Conservation (phyloP, 2,888 invertebrate species). For the Germaria angustata region DNA sequence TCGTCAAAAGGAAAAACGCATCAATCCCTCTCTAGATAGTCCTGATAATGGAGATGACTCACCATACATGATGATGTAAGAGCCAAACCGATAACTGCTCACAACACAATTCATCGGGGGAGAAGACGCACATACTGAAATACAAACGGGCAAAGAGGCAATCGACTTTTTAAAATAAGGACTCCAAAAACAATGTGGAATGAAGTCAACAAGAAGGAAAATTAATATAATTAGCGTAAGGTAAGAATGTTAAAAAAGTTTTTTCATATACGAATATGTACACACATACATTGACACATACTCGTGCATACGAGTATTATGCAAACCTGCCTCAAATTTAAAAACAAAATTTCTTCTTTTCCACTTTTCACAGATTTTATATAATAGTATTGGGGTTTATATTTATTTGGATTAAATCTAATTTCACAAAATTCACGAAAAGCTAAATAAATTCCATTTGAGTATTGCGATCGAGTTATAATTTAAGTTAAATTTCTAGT, state of each 20-base stretch:
- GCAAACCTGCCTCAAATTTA: not conserved
- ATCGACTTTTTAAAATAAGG: conserved; percentile 48
- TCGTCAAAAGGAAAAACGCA: conserved; percentile 97
- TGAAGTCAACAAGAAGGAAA: not conserved
- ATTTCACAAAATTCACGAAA: not conserved
- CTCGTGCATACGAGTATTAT: not conserved
- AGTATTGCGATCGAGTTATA: conserved; percentile 34
- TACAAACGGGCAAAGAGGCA: conserved; percentile 53
- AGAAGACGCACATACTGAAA: not conserved
- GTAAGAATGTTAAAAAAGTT: not conserved
- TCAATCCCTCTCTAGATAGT: conserved; percentile 90
- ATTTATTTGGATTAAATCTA: not conserved
- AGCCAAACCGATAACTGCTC: too few species aligned
- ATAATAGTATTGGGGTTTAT: not conserved
- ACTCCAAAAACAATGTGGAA: not conserved
- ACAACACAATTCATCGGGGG: too few species aligned
- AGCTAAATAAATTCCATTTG: not conserved
- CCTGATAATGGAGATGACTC: conserved; percentile 82
- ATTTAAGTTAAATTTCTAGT: conserved; percentile 5
- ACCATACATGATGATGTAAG: conserved; percentile 75
- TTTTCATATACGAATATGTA: not conserved
- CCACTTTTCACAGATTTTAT: conserved; percentile 7
- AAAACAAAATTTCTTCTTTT: not conserved
- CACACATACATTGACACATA: not conserved
- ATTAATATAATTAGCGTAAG: not conserved